Base-by-base conservation (phyloP, 2,113 vertebrate species). In the Oenanthe oenanthe region DNA sequence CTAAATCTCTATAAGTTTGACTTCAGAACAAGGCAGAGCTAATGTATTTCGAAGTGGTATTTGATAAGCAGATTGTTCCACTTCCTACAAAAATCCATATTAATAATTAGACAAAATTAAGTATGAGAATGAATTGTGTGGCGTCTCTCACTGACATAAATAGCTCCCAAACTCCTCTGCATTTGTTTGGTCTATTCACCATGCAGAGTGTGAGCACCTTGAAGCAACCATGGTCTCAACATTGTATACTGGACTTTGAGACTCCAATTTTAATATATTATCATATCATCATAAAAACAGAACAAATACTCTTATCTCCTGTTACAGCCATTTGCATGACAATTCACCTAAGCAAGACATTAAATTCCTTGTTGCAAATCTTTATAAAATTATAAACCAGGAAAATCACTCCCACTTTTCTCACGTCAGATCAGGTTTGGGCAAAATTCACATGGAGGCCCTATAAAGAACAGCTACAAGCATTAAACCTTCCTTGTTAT, bases 71-170 rank as follows among this genome's bases (percentile, higher is more conserved):
- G n/a, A 54, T 74, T 85, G 53, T 48, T 88, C 50, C 14, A 36
- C 25, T 84, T 45, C 53, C 65, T 60, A 50, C 48, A 80, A 31
- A 84, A 68, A 47, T 36, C 14, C n/a, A 9, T 36, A 38, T 18
- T 87, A 82, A 89, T 81, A 91, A 78, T 74, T 53, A 80, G 42
- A 32, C 8, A 91, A 83, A 77, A 84, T 68, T 68, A 80, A 63
- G 51, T 19, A 50, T 7, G 9, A 57, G 29, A 22, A 28, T 66
- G 36, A 48, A 92, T 77, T 67, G 8, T 1, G 5, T 68, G 45
- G 34, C 1, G 3, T 60, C 36, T 92, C 36, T 62, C 9, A 3
- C 11, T 19, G 50, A 13, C 22, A 17, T 22, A 50, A 84, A 83
- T 16, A 75, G 10, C 18, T 93, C 17, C 43, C 5, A 28, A 10